A percentile compares a stretch with the other conserved stretches of the same genome.
Evolutionary conservation across 1,140 invertebrate genomes (phyloP).

Genomic region (Aporrectodea caliginosa): DNA sequence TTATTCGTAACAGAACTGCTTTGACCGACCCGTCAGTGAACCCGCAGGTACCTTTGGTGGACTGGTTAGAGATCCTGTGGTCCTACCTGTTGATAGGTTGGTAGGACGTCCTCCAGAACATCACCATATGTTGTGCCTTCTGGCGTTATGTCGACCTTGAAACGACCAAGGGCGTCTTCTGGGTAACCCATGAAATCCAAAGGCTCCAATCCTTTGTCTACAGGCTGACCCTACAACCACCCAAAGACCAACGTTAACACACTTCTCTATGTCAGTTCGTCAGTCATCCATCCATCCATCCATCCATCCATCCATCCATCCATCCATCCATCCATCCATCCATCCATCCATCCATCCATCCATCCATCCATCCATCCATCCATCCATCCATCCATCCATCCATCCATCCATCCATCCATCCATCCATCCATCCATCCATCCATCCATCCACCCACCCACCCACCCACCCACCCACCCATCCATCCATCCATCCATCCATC

Average conservation of each 20-base stretch:
- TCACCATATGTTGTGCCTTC: conserved; percentile 11
- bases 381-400: conserved; percentile 18
- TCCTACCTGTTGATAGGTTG: conserved; percentile 5
- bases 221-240: neutral
- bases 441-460: too few species aligned
- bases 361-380: neutral
- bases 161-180: conserved; percentile 15
- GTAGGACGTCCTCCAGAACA: conserved; percentile 2
- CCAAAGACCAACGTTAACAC: neutral
- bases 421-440: neutral
- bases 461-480: too few species aligned
- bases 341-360: neutral
- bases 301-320: neutral
- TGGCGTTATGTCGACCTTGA: conserved; percentile 11
- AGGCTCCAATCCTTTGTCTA: neutral
- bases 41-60: too few species aligned
- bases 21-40: too few species aligned
- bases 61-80: too few species aligned
- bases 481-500: conserved; percentile 2
- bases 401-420: neutral
- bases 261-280: neutral
- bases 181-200: conserved; percentile 14
- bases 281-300: too few species aligned
- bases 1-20: too few species aligned
- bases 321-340: neutral